Base-by-base conservation (phyloP, 2,888 invertebrate species). In the Cephonodes hylas region DNA sequence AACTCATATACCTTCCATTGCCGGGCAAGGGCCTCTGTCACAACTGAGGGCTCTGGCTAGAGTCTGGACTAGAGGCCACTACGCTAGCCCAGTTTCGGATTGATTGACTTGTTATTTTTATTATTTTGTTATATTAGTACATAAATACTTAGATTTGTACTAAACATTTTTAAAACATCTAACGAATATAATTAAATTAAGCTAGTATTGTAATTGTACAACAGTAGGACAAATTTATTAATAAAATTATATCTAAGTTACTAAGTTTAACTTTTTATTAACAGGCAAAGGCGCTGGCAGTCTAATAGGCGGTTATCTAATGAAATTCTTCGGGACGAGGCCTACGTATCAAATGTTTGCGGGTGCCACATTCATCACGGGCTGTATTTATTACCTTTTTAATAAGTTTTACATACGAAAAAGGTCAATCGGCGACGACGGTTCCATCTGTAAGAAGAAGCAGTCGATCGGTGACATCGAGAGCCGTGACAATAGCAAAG, bases 241-340 rank as follows among this genome's bases (percentile, higher is more conserved):
- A 13, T 38, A 42, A n/a, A 10, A 3, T 7, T 42, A 42, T 42
- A 8, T 38, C 25, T 38, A 23, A 0, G 1, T 25, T 34, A 31
- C 58, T 48, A 58, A 63, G n/a, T 22, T 27, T 58, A 44, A 56
- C 53, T 63, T 2, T 44, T 59, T 8, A 62, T 64, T 48, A 7
- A n/a, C 82, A 96, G 96, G 96, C 59, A 95, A 96, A 83, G 96
- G 96, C 38, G 89, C 95, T 5, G 96, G 96, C 48, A 96, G 96
- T 81, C 85, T 96, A 62, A 93, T 95, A 59, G 96, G 96, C 13
- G 96, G 96, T 10, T 96, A 95, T 79, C 82, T 96, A 61, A 96
- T 96, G 93, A 95, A 95, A 77, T 93, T 92, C 66, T 93, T 95
- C 70, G 96, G 96, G 7, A 95, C 96, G 4, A 90, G 96, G 60